A percentile compares a stretch with the other conserved stretches of the same genome.
Evolutionary conservation across 2,797 vertebrate species (phyloP).

Genomic region (Pseudopleuronectes americanus): DNA sequence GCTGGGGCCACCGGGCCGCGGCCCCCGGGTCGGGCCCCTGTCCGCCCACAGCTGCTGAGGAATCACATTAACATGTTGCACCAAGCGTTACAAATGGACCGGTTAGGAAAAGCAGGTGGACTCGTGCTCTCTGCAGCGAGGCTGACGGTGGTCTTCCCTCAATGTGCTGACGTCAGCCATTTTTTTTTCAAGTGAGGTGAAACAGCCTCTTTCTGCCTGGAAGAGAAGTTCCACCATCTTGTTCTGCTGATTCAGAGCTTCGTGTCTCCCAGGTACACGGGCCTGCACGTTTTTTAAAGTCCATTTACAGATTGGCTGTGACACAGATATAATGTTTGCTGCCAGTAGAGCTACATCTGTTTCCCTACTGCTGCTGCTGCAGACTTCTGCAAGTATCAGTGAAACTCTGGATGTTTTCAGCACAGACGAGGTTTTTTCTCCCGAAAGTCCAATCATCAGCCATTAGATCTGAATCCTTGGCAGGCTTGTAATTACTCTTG

Average conservation of each 20-base stretch:
- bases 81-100: slow-evolving; percentile 53
- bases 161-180: slow-evolving; percentile 19
- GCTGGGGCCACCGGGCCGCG: slow-evolving; percentile 70
- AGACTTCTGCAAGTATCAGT: slow-evolving; percentile 25
- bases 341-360: slow-evolving; percentile 39
- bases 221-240: slow-evolving; percentile 18
- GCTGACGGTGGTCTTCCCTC: slow-evolving; percentile 52
- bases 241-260: slow-evolving; percentile 49
- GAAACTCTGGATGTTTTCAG: slow-evolving; percentile 29
- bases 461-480: slow-evolving; percentile 53
- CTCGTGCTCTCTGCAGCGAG: slow-evolving; percentile 18
- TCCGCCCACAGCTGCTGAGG: slow-evolving; percentile 51
- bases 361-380: slow-evolving; percentile 19
- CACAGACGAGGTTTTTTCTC: slow-evolving; percentile 26
- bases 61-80: slow-evolving; percentile 73
- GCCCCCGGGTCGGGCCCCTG: slow-evolving; percentile 65
- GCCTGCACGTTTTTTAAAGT: slow-evolving; percentile 29
- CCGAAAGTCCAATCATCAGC: slow-evolving; percentile 46
- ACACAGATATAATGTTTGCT: slow-evolving; percentile 10
- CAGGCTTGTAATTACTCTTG: slow-evolving; percentile 57
- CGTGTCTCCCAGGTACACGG: slow-evolving; percentile 16
- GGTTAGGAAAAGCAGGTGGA: slow-evolving; percentile 44
- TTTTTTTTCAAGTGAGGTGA: slow-evolving; percentile 6
- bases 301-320: slow-evolving; percentile 36
- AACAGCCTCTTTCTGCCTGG: slow-evolving; percentile 18